Evolutionary conservation across 1,140 invertebrate genomes (phyloP), one percentile per base, ranked within the genome.

Genomic region (Drosophila novamexicana): DNA sequence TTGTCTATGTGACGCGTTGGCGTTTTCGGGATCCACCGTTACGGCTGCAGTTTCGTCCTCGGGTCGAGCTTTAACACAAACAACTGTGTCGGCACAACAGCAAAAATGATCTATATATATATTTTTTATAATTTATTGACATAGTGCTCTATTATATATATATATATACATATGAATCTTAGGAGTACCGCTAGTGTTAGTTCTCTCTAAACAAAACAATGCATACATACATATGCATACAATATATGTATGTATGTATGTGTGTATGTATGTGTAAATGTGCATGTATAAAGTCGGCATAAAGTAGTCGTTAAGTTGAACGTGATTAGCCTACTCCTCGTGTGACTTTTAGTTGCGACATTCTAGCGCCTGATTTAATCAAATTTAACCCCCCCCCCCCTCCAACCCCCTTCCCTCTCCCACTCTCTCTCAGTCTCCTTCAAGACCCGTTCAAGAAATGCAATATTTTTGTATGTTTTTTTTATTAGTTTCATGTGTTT

Each of bases 1-100:
- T 99, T 94, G 98, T 99, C 37, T 98, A 97, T 91, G 97, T 99
- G 12, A 99, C 99, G 40, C 94, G 98, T 84, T 99, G 98, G 98
- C 95, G 98, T 93, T 98, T 98, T 93, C 95, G 97, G 81, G 97
- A 97, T 92, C 97, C 97, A 52, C 97, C 97, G 1, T 93, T 98
- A 44, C 95, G 95, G 73, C 93, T 98, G 77, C 96, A 97, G 85
- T 98, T 97, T 93, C 94, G 96, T 91, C 96, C 96, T 76, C 94
- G 95, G 75, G 95, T 96, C 49, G 91, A 92, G 57, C 77, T 92
- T 58, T 91, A 91, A 86, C 84, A 69, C 52, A 53, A 34, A 29
- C 34, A 66, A 50, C 47, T 63, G 47, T 62, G 44, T 61, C 47
- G 52, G 68, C 58, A 70, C 75, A 67, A 59, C 69, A 53, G 52